Percentiles rank a stretch among this genome's conserved stretches.
phyloP scores from a whole-genome alignment of 2,113 vertebrate species.

The Oncorhynchus tshawytscha region DNA sequence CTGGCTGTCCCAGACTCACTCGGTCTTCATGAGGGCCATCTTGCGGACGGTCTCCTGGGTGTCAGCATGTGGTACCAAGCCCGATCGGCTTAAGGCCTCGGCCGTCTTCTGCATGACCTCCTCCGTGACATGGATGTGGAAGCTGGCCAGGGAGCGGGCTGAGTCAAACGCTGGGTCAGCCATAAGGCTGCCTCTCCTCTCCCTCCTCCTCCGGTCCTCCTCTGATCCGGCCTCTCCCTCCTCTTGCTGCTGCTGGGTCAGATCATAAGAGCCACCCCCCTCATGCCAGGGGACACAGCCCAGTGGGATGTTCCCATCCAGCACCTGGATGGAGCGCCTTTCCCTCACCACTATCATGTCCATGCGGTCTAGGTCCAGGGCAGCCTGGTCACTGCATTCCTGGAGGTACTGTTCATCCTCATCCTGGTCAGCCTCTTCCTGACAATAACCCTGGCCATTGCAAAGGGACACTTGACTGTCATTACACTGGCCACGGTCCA shows the following conservation, averaged over 20 bases:
- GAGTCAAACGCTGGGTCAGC: constrained; percentile 38
- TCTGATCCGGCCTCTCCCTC: background rate
- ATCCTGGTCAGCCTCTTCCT: too few species aligned
- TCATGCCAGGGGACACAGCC: constrained; percentile 46
- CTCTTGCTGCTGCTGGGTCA: too few species aligned
- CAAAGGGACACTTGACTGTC: background rate
- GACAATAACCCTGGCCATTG: background rate
- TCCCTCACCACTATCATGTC: background rate
- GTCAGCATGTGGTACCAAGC: constrained; percentile 23
- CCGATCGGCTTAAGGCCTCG: constrained; percentile 47
- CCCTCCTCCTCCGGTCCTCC: background rate
- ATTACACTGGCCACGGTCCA: background rate
- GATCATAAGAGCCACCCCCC: too few species aligned
- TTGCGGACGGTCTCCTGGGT: constrained; percentile 53
- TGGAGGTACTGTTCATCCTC: background rate
- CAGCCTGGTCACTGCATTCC: background rate
- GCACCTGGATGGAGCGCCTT: constrained; percentile 38
- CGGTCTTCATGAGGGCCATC: constrained; percentile 59
- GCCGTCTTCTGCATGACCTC: constrained; percentile 51
- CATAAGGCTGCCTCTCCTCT: constrained; percentile 8
- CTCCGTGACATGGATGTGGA: constrained; percentile 43
- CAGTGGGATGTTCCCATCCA: constrained; percentile 43
- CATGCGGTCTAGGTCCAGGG: background rate
- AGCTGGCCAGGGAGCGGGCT: constrained; percentile 37
- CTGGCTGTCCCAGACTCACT: constrained; percentile 50